phyloP scores from a whole-genome alignment of 2,888 invertebrate genomes.

The Polyommatus icarus region DNA sequence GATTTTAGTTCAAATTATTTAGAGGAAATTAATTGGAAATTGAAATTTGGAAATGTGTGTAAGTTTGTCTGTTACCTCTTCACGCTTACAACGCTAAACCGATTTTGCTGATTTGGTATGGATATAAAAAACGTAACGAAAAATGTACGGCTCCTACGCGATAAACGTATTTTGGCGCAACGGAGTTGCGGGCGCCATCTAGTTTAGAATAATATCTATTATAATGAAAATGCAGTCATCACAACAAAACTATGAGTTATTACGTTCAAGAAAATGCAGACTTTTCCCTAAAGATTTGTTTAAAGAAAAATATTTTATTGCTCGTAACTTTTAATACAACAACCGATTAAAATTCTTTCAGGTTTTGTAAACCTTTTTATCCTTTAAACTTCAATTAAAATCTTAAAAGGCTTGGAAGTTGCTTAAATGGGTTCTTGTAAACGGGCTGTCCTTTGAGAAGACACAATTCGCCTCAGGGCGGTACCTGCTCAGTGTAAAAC shows the following conservation, averaged over 20 bases:
- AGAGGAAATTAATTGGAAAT: too few relatives aligned
- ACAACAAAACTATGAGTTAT: neutral
- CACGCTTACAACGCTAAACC: too few relatives aligned
- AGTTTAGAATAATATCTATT: too few relatives aligned
- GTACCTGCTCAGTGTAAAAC: neutral
- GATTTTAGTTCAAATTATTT: too few relatives aligned
- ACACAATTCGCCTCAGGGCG: neutral
- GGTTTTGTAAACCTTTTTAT: neutral
- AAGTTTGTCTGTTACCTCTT: too few relatives aligned
- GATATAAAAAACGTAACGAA: too few relatives aligned
- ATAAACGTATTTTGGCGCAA: too few relatives aligned
- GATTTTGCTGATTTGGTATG: too few relatives aligned
- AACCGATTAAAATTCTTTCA: neutral
- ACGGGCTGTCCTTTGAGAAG: neutral
- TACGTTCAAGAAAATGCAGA: neutral
- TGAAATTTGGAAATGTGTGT: too few relatives aligned
- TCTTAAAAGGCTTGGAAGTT: constrained; percentile 3
- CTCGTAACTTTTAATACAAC: neutral
- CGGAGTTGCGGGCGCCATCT: too few relatives aligned
- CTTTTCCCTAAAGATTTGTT: neutral
- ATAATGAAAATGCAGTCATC: too few relatives aligned
- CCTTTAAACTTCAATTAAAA: neutral
- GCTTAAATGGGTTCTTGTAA: constrained; percentile 4
- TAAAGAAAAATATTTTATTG: neutral
- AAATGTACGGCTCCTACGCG: too few relatives aligned